Evolutionary conservation across 2,888 invertebrate species (phyloP).

Genomic region (Campoplex nolae): DNA sequence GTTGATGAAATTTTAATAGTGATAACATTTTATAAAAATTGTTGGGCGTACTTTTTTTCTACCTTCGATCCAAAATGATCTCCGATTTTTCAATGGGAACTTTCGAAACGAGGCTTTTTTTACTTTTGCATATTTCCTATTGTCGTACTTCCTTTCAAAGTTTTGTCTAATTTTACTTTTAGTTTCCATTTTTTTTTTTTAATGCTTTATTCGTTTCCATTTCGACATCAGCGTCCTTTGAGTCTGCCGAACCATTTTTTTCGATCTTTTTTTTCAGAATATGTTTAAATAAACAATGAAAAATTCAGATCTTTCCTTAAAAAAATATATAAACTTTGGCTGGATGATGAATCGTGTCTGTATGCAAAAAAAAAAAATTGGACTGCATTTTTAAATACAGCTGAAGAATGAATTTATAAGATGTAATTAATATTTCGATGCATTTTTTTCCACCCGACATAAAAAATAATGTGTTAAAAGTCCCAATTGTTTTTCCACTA

Average conservation of each 20-base stretch:
- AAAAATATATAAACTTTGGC: too few species aligned
- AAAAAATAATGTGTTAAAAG: too few species aligned
- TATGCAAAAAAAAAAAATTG: too few species aligned
- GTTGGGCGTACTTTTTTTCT: not conserved
- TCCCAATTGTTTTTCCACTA: not conserved
- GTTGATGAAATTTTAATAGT: slow-evolving; percentile 30
- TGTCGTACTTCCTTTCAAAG: not conserved
- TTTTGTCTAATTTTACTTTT: not conserved
- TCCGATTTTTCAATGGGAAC: not conserved
- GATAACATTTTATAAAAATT: slow-evolving; percentile 10
- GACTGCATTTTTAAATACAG: not conserved
- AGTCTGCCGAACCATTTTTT: too few species aligned
- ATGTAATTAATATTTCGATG: not conserved
- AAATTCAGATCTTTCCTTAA: too few species aligned
- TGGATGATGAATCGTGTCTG: too few species aligned
- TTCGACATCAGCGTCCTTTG: not conserved
- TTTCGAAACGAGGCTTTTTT: not conserved
- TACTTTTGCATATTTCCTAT: not conserved
- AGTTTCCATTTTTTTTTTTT: not conserved
- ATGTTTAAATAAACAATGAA: too few species aligned
- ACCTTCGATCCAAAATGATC: not conserved
- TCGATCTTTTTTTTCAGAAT: too few species aligned
- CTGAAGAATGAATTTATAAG: not conserved
- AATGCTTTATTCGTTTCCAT: too few species aligned
- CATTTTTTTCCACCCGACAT: not conserved